These are phyloP conservation scores for Temnothorax ravouxi DNA, from an alignment of 2,888 invertebrate species.

Conservation along the genomic window DNA sequence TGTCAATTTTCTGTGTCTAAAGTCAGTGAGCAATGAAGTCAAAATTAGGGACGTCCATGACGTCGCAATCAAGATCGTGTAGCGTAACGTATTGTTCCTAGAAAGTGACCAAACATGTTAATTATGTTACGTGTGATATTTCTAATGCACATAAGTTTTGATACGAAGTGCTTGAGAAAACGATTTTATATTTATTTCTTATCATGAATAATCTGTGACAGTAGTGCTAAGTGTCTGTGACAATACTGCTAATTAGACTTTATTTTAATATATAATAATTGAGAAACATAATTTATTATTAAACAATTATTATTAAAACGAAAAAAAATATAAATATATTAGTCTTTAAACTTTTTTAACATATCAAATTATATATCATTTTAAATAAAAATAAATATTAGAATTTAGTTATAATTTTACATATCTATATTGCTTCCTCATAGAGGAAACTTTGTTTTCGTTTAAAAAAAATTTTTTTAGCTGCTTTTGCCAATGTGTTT, in stretches of 20 bases:
- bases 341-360: too few relatives aligned
- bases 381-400: too few relatives aligned
- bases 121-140: not conserved
- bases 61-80: slow-evolving; percentile 50
- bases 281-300: too few relatives aligned
- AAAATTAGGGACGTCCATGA: not conserved
- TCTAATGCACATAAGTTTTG: too few relatives aligned
- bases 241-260: not conserved
- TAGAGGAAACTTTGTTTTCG: too few relatives aligned
- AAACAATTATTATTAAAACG: too few relatives aligned
- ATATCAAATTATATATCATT: too few relatives aligned
- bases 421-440: too few relatives aligned
- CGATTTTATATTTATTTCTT: not conserved
- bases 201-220: not conserved
- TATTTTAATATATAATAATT: not conserved
- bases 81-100: slow-evolving; percentile 59
- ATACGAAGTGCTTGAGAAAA: too few relatives aligned
- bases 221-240: not conserved
- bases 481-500: too few relatives aligned
- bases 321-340: not conserved
- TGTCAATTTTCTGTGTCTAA: slow-evolving; percentile 9
- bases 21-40: slow-evolving; percentile 42
- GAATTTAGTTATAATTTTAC: too few relatives aligned
- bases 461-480: too few relatives aligned
- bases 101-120: slow-evolving; percentile 18